A percentile compares a stretch with the other conserved stretches of the same genome.
Conservation (phyloP, 2,797 vertebrate species). For the Gymnodraco acuticeps region DNA sequence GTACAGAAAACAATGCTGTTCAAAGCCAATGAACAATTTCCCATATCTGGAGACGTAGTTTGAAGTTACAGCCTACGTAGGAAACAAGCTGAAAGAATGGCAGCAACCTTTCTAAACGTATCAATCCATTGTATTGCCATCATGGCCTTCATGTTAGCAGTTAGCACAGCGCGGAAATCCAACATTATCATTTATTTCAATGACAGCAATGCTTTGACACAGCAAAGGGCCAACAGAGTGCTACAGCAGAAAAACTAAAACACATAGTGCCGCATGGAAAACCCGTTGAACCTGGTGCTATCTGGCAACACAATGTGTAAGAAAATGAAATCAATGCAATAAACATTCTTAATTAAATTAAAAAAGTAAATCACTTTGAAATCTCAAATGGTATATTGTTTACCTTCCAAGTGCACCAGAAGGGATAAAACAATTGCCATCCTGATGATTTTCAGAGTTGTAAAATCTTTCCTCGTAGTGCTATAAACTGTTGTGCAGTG, state of each 20-base stretch:
- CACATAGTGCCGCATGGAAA: not conserved
- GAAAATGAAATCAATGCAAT: not conserved
- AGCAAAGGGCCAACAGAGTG: not conserved
- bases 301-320: not conserved
- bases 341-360: not conserved
- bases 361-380: not conserved
- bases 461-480: not conserved
- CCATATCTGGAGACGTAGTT: not conserved
- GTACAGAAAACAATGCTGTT: conserved; percentile 1
- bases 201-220: conserved; percentile 3
- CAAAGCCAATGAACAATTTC: not conserved
- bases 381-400: not conserved
- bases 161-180: not conserved
- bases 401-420: not conserved
- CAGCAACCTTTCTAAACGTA: conserved; percentile 17
- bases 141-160: conserved; percentile 1
- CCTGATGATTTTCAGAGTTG: conserved; percentile 4
- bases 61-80: not conserved
- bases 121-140: conserved; percentile 8
- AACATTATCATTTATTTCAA: conserved; percentile 15
- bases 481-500: not conserved
- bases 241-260: not conserved
- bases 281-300: not conserved
- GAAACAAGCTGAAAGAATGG: conserved; percentile 5
- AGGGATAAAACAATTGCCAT: not conserved